Evolutionary conservation across 1,140 invertebrate species (phyloP), one percentile per base, ranked within the genome.

Genomic region (Macrotrachela quadricornifera): DNA sequence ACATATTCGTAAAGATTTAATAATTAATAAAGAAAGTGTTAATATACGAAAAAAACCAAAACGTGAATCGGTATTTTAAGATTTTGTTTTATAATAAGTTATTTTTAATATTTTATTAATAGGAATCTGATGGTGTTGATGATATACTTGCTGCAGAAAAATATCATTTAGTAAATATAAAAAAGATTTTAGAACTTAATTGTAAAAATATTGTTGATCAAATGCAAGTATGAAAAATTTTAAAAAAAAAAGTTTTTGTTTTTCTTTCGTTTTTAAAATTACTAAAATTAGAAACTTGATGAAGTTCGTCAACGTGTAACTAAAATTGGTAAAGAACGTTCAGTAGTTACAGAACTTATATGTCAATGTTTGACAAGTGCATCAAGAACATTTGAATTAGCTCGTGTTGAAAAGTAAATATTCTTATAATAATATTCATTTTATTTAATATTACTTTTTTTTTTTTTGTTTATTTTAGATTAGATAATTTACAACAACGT

Each of bases 61-160:
- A 49, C 60, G 57, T 50, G 68, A 70, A 59, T 36, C 51, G n/a
- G 50, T 54, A 39, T 30, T 30, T 18, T 16, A 40, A 54, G 11
- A 42, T 30, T 18, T 18, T 41, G 2, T 30, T 30, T 30, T 17
- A 12, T 50, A 18, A n/a, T 13, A 36, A 40, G 21, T 30, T 30
- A 30, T 30, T 2, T 30, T 30, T 30, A 8, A 4, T 30, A 4
- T 39, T 41, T 18, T 43, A 46, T 44, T 56, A 56, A 46, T 58
- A 70, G 68, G 60, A 62, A 13, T 57, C 60, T 49, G 68, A 70
- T 61, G 66, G 64, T 21, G 68, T 66, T 39, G 68, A 70, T 61
- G 66, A 69, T 57, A 57, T 68, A 40, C 58, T 70, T 41, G 60
- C 58, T 60, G 67, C 66, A 40, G 68, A 70, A 55, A 57, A 59